Base-by-base conservation (phyloP, 2,113 vertebrate species). In the Phocoena phocoena region DNA sequence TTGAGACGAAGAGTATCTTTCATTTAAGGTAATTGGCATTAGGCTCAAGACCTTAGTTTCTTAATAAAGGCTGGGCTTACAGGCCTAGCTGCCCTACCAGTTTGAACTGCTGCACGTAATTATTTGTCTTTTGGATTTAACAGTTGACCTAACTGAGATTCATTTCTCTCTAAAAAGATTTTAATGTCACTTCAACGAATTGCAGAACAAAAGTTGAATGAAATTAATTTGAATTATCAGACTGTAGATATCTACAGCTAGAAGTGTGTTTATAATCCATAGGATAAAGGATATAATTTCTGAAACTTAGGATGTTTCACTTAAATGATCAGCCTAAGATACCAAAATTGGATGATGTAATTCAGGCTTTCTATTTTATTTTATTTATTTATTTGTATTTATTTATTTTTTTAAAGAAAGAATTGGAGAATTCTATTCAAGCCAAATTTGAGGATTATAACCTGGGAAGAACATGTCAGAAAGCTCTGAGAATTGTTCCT, bases 71-170 rank as follows among this genome's bases (percentile, higher is more conserved):
- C 73, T 47, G 18, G 68, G 60, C 41, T 91, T 90, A 77, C 9
- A 88, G 65, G 94, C 65, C 85, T 88, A 96, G 31, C 36, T 50
- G 8, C 31, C 74, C 58, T 84, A 88, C 73, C 79, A 93, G 33
- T 87, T 82, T 81, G 70, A 85, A 93, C 50, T 41, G 36, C 62
- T 63, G 25, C 41, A 65, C 36, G 18, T 85, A 79, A 41, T 95
- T 84, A 96, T 97, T 97, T 97, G 97, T 96, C 95, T 97, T 98
- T 98, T 98, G 97, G 96, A 96, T 97, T 98, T 97, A 97, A 73
- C 74, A 60, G 33, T 86, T 90, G 41, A 67, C 55, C 20, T 92
- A 63, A 86, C 12, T 84, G 77, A 93, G 82, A 93, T 62, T 93
- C 1, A 68, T 88, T 95, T 96, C 73, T 96, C 53, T 44, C 31